Evolutionary conservation across 2,888 invertebrate species (phyloP).

Genomic region (Ditula angustiorana): DNA sequence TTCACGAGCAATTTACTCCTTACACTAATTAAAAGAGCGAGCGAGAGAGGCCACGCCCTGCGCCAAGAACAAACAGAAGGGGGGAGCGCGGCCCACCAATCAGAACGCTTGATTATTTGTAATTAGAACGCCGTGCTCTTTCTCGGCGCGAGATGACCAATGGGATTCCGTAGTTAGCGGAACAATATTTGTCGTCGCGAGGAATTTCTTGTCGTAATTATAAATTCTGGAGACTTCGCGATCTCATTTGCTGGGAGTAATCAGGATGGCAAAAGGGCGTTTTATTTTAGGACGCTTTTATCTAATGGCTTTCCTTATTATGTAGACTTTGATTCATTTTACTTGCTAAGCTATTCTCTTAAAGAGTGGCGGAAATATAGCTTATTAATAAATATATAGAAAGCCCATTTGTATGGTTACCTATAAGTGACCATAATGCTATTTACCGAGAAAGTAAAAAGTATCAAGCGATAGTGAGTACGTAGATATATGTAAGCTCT

Average conservation of each 20-base stretch:
- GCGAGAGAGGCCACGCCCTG: constrained; percentile 79
- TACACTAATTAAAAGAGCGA: constrained; percentile 86
- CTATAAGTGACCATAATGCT: no score
- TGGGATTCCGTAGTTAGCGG: constrained; percentile 75
- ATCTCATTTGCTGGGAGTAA: constrained; percentile 66
- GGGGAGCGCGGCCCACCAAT: constrained; percentile 78
- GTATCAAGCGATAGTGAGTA: no score
- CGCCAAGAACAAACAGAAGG: constrained; percentile 81
- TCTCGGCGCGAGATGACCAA: constrained; percentile 81
- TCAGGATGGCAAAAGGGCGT: constrained; percentile 65
- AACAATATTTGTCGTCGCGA: constrained; percentile 61
- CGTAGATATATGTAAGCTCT: background rate
- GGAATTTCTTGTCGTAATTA: constrained; percentile 69
- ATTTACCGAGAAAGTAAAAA: no score
- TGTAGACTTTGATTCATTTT: background rate
- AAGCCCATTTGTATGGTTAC: no score
- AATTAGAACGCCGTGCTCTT: constrained; percentile 82
- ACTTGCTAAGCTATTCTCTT: background rate
- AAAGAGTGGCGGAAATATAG: background rate
- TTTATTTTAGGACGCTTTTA: constrained; percentile 48
- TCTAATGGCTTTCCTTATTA: constrained; percentile 41
- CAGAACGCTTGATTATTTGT: constrained; percentile 83
- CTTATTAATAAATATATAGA: no score
- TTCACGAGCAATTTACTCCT: constrained; percentile 85
- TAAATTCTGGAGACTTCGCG: constrained; percentile 60